Base-by-base conservation (phyloP, 2,888 invertebrate genomes). In the Diaphora mendica region DNA sequence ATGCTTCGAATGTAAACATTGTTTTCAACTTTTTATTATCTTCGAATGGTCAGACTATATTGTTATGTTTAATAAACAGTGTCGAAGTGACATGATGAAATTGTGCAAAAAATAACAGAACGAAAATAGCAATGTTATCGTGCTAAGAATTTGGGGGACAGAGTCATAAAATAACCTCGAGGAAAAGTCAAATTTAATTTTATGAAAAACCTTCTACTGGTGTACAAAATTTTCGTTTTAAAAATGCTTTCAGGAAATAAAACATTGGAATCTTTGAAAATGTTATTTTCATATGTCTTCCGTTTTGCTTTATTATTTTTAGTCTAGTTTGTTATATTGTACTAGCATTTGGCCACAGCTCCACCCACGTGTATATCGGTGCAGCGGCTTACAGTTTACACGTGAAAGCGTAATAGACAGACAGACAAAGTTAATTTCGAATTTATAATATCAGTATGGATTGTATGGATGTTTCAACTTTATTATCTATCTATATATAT, bases 11-110 rank as follows among this genome's bases (percentile, higher is more conserved):
- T 42, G 42, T 66, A 66, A 71, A 71, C 66, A 71, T 65, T 71
- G 39, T 66, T 71, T 66, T 20, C 30, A 23, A 1, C 5, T 23
- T 59, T 39, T 65, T 48, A 5, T 65, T 51, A 71, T 71, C 64
- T 64, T 51, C 39, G 64, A 44, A 62, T 70, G 70, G 70, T 20
- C 15, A 42, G 11, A 62, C 42, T 70, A 70, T 23, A 70, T 68
- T 35, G 23, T 68, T 23, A 3, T 68, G 17, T 44, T 17, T 35
- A 1, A n/a, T 65, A 62, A 62, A 62, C 7, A 62, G 26, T 30
- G 8, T 17, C 30, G 30, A 30, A 30, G 17, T 62, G 17, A 62
- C 30, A 62, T 62, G 62, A 62, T 62, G 62, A 62, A 62, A 62
- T 30, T 17, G 26, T 62, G 17, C 17, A 59, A 26, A 59, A 59